These are phyloP conservation scores for Drosophila busckii DNA, from an alignment of 1,140 invertebrate genomes.

Conservation along the genomic window DNA sequence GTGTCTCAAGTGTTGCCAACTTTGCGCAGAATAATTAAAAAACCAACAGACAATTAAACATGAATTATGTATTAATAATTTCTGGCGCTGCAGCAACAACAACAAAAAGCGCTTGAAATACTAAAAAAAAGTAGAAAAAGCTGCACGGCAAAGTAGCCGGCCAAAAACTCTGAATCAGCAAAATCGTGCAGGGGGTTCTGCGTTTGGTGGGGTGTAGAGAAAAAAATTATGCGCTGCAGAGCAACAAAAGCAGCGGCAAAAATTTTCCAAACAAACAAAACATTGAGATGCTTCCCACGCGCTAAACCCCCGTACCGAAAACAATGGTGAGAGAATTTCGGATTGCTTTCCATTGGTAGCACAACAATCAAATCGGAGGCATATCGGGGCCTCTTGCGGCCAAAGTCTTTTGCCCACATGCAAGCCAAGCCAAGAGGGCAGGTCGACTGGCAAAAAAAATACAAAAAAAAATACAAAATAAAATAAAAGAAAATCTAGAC, in stretches of 20 bases:
- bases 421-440: constrained; percentile 32
- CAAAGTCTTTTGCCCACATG: constrained; percentile 68
- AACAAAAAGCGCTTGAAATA: constrained; percentile 1
- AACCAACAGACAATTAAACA: constrained; percentile 59
- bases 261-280: constrained; percentile 59
- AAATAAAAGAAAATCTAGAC: no score
- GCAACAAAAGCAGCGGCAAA: constrained; percentile 34
- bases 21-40: constrained; percentile 25
- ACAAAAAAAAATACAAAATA: background rate
- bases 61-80: constrained; percentile 75
- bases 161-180: constrained; percentile 20
- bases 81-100: constrained; percentile 33
- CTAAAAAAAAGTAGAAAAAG: background rate
- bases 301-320: no score
- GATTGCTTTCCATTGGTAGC: constrained; percentile 66
- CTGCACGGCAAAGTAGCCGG: background rate
- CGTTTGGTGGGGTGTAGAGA: background rate
- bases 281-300: constrained; percentile 72
- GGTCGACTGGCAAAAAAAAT: constrained; percentile 8
- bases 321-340: constrained; percentile 71
- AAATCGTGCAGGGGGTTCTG: background rate
- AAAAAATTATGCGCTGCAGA: constrained; percentile 23
- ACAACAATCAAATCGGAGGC: constrained; percentile 40
- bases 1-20: constrained; percentile 19
- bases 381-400: constrained; percentile 31